Base-by-base conservation (phyloP, 2,113 vertebrate species). In the Strigops habroptila region DNA sequence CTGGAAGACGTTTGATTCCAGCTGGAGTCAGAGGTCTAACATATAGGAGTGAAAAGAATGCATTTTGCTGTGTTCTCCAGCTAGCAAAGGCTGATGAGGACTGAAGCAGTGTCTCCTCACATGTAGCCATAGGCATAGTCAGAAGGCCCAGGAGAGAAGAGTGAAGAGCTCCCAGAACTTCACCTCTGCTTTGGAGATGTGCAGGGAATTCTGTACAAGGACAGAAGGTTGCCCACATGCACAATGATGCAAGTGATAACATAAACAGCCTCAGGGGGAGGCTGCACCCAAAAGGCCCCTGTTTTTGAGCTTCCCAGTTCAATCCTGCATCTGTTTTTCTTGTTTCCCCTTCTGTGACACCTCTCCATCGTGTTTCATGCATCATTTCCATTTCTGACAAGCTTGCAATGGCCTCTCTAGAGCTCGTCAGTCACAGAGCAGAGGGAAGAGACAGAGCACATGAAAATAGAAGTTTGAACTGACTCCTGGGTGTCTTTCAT, bases 11-110 rank as follows among this genome's bases (percentile, higher is more conserved):
- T 19, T 52, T 37, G 30, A 7, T 69, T 57, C 37, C 5, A 0
- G n/a, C 21, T 13, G 57, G 70, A 57, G 25, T 4, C 65, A 43
- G 79, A 67, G 88, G 18, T 31, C 28, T 41, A 10, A 18, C 3
- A 1, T 2, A 18, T 0, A 41, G 15, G 30, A 46, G 12, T 12
- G 73, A 7, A 48, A 53, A 19, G 10, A 1, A 2, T 3, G 41
- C 1, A 0, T 1, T 22, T 63, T 30, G 24, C 30, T 70, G 60
- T 35, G 39, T 53, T 44, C 11, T 85, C 48, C 79, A 33, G 49
- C 48, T 16, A 57, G 25, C 6, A 51, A 57, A 63, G 21, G 59
- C 69, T 69, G 75, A 2, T 12, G 52, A 30, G 63, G 53, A 2
- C 24, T 21, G 43, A 18, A 37, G 49, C 25, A 14, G 4, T 25